Base-by-base conservation (phyloP, 2,113 vertebrate species). In the Crotalus tigris region DNA sequence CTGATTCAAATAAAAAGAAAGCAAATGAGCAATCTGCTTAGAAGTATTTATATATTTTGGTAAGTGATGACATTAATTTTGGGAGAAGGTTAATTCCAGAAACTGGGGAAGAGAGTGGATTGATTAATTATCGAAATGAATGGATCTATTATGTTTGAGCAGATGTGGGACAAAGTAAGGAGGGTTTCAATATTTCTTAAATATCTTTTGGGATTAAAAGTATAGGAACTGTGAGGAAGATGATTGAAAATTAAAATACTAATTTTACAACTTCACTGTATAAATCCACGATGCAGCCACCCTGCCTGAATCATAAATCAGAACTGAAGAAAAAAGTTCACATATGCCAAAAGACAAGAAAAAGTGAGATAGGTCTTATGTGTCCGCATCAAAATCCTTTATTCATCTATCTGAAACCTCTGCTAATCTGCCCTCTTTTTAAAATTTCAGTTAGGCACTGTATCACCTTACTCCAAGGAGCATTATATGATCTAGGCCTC, bases 1-100 rank as follows among this genome's bases (percentile, higher is more conserved):
- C 91, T 92, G 85, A 92, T 92, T 91, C 95, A 94, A 95, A 92
- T 64, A 93, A 29, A 93, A 95, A 94, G 85, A 91, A 91, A 69
- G 24, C 12, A 69, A 29, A 90, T 51, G 12, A 61, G 11, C 21
- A 2, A 39, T 15, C 69, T 81, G 69, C 69, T 39, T 39, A 81
- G 15, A 81, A 81, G 21, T 81, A 81, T 81, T 81, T 81, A 81
- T 81, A 39, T 81, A 81, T 81, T 81, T 81, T 81, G 33, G 33
- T 81, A 81, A 75, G 69, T 75, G 69, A n/a, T 54, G 29, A 3
- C 26, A 54, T 53, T 87, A n/a, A 19, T n/a, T n/a, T 87, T n/a
- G 13, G 49, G 86, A n/a, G 26, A n/a, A n/a, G 49, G 13, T n/a
- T n/a, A 87, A 87, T 87, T 54, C 85, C 26, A 53, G 51, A 53